Evolutionary conservation across 2,797 vertebrate species (phyloP).

Genomic region (Ammospiza maritima): DNA sequence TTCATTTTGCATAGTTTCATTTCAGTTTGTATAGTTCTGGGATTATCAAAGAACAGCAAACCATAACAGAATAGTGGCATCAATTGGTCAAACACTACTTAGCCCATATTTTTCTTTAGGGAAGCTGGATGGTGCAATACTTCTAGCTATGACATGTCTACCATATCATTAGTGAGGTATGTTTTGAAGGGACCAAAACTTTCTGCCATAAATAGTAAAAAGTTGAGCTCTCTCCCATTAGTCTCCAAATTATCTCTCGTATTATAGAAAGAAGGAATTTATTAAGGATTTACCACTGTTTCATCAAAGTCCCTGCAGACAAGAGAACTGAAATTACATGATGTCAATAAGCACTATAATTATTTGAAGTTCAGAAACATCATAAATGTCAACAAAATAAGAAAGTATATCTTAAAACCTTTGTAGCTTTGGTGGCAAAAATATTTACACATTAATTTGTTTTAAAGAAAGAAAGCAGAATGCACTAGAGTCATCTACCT

Average conservation of each 20-base stretch:
- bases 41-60: not conserved
- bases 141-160: not conserved
- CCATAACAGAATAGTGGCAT: not conserved
- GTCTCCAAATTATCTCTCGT: not conserved
- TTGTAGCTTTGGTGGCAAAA: not conserved
- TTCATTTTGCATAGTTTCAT: not conserved
- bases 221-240: not conserved
- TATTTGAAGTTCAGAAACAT: not conserved
- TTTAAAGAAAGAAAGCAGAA: not conserved
- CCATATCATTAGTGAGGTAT: not conserved
- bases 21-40: not conserved
- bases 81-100: not conserved
- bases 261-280: not conserved
- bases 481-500: not conserved
- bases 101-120: not conserved
- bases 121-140: not conserved
- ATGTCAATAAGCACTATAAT: not conserved
- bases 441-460: accelerated
- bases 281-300: not conserved
- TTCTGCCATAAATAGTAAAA: not conserved
- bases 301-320: not conserved
- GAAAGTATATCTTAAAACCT: not conserved
- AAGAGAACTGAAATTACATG: not conserved
- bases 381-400: not conserved
- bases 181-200: not conserved